Evolutionary conservation across 2,113 vertebrate genomes (phyloP).

Genomic region (Saguinus imperator): DNA sequence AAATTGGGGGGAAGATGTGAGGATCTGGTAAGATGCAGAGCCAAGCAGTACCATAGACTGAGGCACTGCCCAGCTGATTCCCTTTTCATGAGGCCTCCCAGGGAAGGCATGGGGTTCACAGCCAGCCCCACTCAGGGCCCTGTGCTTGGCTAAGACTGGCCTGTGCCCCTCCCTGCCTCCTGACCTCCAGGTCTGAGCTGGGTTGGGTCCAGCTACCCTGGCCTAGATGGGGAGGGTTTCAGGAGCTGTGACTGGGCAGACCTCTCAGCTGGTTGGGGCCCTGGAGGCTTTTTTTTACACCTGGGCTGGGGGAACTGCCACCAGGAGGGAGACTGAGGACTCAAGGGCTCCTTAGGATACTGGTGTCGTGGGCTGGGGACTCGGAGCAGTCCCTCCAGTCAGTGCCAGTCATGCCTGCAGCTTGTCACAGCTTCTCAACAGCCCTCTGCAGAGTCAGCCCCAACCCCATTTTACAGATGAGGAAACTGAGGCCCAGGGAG

Average conservation of each 20-base stretch:
- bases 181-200: not conserved
- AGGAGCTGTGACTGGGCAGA: not conserved
- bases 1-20: no score
- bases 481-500: not conserved
- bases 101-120: no score
- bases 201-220: not conserved
- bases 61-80: no score
- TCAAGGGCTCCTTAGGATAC: rapidly evolving
- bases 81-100: no score
- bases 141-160: no score
- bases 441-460: not conserved
- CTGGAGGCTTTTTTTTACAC: not conserved
- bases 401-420: not conserved
- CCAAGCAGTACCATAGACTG: no score
- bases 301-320: no score
- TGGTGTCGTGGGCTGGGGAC: not conserved
- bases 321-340: no score
- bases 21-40: no score
- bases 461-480: not conserved
- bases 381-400: not conserved
- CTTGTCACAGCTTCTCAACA: not conserved
- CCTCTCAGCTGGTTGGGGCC: not conserved
- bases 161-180: no score
- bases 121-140: no score
- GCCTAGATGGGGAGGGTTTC: not conserved